A percentile compares a stretch with the other conserved stretches of the same genome.
Conservation (phyloP, 2,888 invertebrate genomes). For the Acanthosepion pharaonis region DNA sequence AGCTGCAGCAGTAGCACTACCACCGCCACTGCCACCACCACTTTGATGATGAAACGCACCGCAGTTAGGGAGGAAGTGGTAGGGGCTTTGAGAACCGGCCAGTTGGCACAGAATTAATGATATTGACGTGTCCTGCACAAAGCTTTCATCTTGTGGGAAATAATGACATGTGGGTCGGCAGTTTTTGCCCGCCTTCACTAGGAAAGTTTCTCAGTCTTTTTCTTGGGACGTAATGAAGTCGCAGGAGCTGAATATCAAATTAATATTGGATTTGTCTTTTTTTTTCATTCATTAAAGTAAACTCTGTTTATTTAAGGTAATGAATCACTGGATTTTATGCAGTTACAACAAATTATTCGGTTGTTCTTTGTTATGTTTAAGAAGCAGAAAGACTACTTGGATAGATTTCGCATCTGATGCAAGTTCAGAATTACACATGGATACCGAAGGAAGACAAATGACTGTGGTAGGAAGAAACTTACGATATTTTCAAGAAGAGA, state of each 20-base stretch:
- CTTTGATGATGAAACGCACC: not conserved
- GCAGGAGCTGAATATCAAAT: not conserved
- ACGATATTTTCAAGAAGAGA: not conserved
- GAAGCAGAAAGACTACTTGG: not conserved
- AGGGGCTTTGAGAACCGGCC: constrained; percentile 4
- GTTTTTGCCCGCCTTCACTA: not conserved
- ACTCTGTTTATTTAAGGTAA: not conserved
- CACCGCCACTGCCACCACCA: not conserved
- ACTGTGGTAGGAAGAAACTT: not conserved
- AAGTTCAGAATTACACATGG: not conserved
- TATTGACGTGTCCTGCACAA: constrained; percentile 9
- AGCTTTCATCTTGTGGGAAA: not conserved
- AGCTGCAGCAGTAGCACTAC: not conserved
- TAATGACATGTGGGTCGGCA: constrained; percentile 23
- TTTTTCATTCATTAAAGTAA: not conserved
- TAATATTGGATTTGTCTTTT: not conserved
- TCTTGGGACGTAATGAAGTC: not conserved
- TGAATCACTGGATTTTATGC: not conserved
- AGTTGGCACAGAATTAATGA: not conserved
- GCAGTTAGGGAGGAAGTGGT: not conserved
- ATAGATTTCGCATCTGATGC: not conserved
- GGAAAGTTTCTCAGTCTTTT: not conserved
- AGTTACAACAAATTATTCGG: not conserved
- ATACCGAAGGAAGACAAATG: not conserved
- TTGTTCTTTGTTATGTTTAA: not conserved